These are phyloP conservation scores for Pionites leucogaster DNA, from an alignment of 2,113 vertebrate genomes.

Conservation along the genomic window DNA sequence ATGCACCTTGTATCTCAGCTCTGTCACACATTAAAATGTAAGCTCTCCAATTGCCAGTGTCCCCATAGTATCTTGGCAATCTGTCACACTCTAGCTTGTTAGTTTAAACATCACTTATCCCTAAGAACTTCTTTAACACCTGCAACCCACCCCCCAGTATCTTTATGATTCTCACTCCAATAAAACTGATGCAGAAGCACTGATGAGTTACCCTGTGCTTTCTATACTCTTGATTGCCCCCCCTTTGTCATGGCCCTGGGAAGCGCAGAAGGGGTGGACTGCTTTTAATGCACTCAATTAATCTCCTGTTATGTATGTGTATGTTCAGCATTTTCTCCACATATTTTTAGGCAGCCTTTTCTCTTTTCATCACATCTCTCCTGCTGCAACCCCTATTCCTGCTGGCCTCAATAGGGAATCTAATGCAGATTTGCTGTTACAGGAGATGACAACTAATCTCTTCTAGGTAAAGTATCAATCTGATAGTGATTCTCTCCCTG, in stretches of 20 bases:
- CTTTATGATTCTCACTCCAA: not conserved
- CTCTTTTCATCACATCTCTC: not conserved
- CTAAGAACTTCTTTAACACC: not conserved
- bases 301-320: not conserved
- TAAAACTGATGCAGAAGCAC: not conserved
- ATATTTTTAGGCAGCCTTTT: not conserved
- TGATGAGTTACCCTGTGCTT: not conserved
- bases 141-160: not conserved
- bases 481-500: not conserved
- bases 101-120: not conserved
- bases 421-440: not conserved
- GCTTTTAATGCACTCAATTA: not conserved
- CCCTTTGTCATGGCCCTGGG: fast-evolving
- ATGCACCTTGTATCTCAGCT: not conserved
- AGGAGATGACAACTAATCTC: not conserved
- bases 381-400: not conserved
- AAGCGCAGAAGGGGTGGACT: not conserved
- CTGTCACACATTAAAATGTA: not conserved
- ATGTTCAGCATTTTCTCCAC: not conserved
- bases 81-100: not conserved
- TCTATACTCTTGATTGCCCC: not conserved
- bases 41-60: not conserved
- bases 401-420: not conserved
- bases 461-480: not conserved
- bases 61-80: not conserved